Evolutionary conservation across 2,797 vertebrate species (phyloP).

Genomic region (Dryobates pubescens): DNA sequence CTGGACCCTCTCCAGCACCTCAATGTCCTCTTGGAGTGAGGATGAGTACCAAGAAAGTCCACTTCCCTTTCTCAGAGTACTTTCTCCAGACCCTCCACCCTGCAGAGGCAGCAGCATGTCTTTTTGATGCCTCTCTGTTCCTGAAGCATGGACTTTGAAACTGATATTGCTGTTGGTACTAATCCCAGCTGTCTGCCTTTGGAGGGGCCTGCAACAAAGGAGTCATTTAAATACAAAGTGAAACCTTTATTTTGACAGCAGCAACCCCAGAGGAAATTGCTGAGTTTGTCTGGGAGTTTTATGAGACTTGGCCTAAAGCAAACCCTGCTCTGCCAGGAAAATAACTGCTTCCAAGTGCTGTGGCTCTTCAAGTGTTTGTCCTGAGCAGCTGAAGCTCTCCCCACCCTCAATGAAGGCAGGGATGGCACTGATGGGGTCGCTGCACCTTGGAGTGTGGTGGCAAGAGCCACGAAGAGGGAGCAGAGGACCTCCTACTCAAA

Average conservation of each 20-base stretch:
- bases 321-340: slow-evolving; percentile 51
- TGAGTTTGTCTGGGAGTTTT: slow-evolving; percentile 61
- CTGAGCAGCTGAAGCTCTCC: not conserved
- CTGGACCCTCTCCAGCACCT: no score
- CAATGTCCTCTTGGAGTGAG: no score
- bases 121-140: slow-evolving; percentile 24
- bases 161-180: slow-evolving; percentile 51
- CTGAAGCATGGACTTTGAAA: slow-evolving; percentile 60
- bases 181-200: slow-evolving; percentile 48
- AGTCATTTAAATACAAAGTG: slow-evolving; percentile 63
- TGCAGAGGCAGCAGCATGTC: slow-evolving; percentile 28
- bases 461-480: not conserved
- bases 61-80: not conserved
- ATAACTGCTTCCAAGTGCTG: slow-evolving; percentile 21
- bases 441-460: not conserved
- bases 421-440: fast-evolving
- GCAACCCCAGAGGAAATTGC: slow-evolving; percentile 60
- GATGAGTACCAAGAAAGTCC: no score
- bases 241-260: slow-evolving; percentile 72
- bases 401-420: not conserved
- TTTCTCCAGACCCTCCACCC: not conserved
- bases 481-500: not conserved
- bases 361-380: slow-evolving; percentile 25
- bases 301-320: slow-evolving; percentile 49
- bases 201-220: slow-evolving; percentile 55